phyloP scores from a whole-genome alignment of 2,797 vertebrate species.

The Onychomys leucogaster region DNA sequence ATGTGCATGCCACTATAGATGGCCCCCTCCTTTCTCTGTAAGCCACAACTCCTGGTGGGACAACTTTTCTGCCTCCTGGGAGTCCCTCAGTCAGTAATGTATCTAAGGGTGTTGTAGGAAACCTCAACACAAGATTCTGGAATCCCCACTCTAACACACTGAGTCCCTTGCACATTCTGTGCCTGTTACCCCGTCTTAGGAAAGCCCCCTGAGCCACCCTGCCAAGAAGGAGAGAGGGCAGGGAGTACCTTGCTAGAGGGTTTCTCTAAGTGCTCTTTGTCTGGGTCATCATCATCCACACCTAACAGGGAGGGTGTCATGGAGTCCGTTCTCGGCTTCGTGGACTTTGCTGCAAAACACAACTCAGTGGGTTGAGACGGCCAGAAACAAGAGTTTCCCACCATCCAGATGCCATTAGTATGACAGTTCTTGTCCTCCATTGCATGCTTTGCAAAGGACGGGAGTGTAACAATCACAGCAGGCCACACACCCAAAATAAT shows the following conservation, averaged over 20 bases:
- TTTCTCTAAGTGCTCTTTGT: rapidly evolving
- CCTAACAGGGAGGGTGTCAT: rapidly evolving
- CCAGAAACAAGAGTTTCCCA: not conserved
- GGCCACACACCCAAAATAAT: too few species aligned
- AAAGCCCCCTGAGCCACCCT: rapidly evolving
- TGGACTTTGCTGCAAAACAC: conserved; percentile 43
- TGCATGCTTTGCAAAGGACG: not conserved
- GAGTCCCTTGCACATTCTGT: rapidly evolving
- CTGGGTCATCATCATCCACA: rapidly evolving
- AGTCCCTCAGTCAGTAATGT: not conserved
- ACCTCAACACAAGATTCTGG: not conserved
- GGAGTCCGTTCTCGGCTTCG: not conserved
- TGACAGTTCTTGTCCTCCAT: not conserved
- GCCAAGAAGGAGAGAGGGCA: not conserved
- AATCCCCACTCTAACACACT: rapidly evolving
- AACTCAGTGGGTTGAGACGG: rapidly evolving
- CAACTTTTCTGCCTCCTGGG: not conserved
- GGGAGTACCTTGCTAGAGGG: not conserved
- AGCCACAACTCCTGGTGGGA: not conserved
- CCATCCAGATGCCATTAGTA: rapidly evolving
- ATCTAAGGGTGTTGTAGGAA: not conserved
- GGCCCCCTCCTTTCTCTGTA: not conserved
- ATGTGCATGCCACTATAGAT: too few species aligned
- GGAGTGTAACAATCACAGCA: not conserved
- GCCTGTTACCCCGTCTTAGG: not conserved